phyloP scores from a whole-genome alignment of 2,888 invertebrate species.

The Tipula unca region DNA sequence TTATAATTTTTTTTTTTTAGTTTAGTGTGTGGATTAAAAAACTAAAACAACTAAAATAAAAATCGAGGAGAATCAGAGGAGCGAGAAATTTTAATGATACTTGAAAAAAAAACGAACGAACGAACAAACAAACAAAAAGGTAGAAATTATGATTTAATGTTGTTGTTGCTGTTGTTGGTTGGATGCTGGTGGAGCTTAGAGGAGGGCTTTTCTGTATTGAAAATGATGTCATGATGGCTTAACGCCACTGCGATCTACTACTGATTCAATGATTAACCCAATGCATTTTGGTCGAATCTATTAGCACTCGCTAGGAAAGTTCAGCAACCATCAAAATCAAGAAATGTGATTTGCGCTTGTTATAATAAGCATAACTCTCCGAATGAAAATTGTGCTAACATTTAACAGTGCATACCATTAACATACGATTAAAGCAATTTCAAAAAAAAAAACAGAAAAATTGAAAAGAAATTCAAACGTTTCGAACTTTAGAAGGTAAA shows the following conservation, averaged over 20 bases:
- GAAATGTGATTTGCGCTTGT: no score
- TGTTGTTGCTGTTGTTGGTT: not conserved
- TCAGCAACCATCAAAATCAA: no score
- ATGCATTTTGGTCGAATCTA: not conserved
- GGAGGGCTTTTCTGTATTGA: not conserved
- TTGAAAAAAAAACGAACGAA: not conserved
- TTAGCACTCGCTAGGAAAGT: not conserved
- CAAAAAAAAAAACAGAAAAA: not conserved
- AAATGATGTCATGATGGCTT: not conserved
- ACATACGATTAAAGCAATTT: not conserved
- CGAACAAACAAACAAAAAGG: not conserved
- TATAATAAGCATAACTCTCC: not conserved
- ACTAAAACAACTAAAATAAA: not conserved
- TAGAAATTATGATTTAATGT: not conserved
- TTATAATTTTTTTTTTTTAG: no score
- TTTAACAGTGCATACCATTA: not conserved
- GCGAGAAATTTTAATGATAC: conserved; percentile 4
- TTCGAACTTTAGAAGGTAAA: not conserved
- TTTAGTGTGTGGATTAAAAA: not conserved
- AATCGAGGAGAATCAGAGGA: not conserved
- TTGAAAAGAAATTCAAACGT: not conserved
- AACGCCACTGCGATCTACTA: not conserved
- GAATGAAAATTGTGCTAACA: not conserved
- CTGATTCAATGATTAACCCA: not conserved
- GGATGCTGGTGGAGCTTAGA: not conserved